Base-by-base conservation (phyloP, 2,797 vertebrate species). In the Liasis olivaceus region DNA sequence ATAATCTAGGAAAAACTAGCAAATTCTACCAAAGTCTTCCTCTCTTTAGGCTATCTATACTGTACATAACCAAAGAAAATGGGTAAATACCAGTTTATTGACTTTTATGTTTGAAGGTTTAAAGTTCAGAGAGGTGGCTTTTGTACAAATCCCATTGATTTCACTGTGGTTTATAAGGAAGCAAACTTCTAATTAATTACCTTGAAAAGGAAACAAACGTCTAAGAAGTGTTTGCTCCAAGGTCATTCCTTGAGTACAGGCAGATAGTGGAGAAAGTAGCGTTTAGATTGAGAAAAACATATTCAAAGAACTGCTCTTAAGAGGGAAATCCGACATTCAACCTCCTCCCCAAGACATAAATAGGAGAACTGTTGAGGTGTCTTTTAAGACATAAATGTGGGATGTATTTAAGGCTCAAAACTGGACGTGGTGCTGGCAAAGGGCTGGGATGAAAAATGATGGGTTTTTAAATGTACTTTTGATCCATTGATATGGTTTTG, bases 41-140 rank as follows among this genome's bases (percentile, higher is more conserved):
- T 90, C 89, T 90, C 59, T 91, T 91, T 84, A 66, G 69, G 56
- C 60, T n/a, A 62, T 26, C 26, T 31, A 84, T 66, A 60, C 56
- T 36, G 36, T 36, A 60, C 60, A 42, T 93, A 62, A 88, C 36
- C 69, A 87, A 93, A 54, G 36, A 81, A 47, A 81, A 12, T 60
- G 11, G 51, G 81, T 58, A 88, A 20, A 59, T 62, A 60, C 60
- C 87, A 88, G 66, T 69, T 92, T 64, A 84, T 36, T 90, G 81
- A 13, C 22, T 28, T 69, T 72, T 9, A 47, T 12, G 72, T 81
- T 81, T 20, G 36, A 81, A 81, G 24, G 22, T 81, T 11, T 77
- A 47, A 47, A 81, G 36, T 47, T 81, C 47, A 47, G 9, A 47
- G 47, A 81, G 20, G 9, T 81, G 20, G 12, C 28, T 90, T 90